Evolutionary conservation across 2,113 vertebrate genomes (phyloP).

Genomic region (Austrofundulus limnaeus): DNA sequence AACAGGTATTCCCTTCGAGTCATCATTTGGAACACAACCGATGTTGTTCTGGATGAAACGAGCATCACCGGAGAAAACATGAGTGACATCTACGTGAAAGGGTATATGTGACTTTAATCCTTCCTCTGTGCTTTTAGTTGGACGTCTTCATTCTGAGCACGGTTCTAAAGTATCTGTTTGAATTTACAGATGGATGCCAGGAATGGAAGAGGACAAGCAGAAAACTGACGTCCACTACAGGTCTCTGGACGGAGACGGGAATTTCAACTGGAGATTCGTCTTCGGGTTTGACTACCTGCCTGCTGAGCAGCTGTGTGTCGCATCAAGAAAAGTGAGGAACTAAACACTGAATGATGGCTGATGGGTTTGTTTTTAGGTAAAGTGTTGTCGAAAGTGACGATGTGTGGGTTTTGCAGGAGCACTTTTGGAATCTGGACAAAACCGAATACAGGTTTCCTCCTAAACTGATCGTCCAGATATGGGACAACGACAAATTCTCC

Average conservation of each 20-base stretch:
- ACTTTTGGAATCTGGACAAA: slow-evolving; percentile 98
- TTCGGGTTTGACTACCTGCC: slow-evolving; percentile 96
- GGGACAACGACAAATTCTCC: slow-evolving; percentile 99
- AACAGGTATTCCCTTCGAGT: slow-evolving; percentile 87
- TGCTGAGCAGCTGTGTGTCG: slow-evolving; percentile 90
- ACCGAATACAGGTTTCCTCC: slow-evolving; percentile 94
- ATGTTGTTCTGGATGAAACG: slow-evolving; percentile 92
- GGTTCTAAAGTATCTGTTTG: neutral
- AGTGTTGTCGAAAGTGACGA: neutral
- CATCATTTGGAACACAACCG: slow-evolving; percentile 94
- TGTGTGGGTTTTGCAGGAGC: slow-evolving; percentile 79
- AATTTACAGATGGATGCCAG: slow-evolving; percentile 92
- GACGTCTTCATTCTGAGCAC: neutral
- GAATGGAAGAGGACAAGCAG: slow-evolving; percentile 95
- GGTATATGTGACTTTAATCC: slow-evolving; percentile 73
- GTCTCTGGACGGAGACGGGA: slow-evolving; percentile 95
- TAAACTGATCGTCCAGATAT: slow-evolving; percentile 92
- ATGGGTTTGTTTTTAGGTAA: neutral
- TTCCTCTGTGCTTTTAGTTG: neutral
- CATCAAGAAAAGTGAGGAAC: slow-evolving; percentile 88
- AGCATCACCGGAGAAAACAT: slow-evolving; percentile 96
- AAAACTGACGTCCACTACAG: slow-evolving; percentile 98
- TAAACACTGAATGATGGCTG: neutral
- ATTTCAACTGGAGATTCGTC: slow-evolving; percentile 98
- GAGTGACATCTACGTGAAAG: slow-evolving; percentile 98